phyloP scores from a whole-genome alignment of 2,113 vertebrate genomes.

The Amazona vittata region DNA sequence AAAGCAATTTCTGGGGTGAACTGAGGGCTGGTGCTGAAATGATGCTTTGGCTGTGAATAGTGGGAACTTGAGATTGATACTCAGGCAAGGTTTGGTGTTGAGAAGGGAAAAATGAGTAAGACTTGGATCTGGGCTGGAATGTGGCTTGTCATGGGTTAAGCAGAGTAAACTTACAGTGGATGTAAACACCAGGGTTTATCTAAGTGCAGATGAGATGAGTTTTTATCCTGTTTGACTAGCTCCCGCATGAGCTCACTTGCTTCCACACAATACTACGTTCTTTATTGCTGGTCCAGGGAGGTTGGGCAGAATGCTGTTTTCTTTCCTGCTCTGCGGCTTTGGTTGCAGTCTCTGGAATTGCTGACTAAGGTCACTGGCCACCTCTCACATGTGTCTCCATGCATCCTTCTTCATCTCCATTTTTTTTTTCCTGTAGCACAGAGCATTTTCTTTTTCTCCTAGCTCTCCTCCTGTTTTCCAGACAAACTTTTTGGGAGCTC shows the following conservation, averaged over 20 bases:
- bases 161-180: background rate
- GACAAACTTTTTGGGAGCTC: background rate
- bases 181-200: background rate
- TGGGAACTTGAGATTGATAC: background rate
- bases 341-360: background rate
- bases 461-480: background rate
- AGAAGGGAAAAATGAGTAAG: background rate
- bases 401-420: background rate
- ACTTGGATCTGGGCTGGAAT: background rate
- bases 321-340: background rate
- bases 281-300: background rate
- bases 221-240: background rate
- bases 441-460: background rate
- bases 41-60: background rate
- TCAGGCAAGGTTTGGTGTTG: background rate
- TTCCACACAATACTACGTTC: accelerated
- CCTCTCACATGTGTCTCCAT: background rate
- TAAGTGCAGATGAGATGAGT: background rate
- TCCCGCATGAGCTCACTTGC: background rate
- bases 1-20: background rate
- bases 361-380: background rate
- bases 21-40: background rate
- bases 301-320: background rate
- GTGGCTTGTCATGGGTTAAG: background rate
- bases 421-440: background rate